phyloP scores from a whole-genome alignment of 2,888 invertebrate genomes.

The Parnassius glacialis region DNA sequence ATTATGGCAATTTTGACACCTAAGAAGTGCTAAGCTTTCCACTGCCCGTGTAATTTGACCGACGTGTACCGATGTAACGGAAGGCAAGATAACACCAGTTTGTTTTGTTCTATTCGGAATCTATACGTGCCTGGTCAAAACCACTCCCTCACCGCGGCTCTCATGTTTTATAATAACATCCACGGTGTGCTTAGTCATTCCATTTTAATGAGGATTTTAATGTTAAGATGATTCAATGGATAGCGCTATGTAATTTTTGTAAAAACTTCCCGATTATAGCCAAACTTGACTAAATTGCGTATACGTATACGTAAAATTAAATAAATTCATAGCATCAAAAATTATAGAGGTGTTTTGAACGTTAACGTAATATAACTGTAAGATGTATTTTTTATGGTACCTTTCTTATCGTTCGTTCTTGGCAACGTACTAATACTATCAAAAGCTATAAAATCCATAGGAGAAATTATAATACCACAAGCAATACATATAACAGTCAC shows the following conservation, averaged over 20 bases:
- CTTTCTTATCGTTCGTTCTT: too few species aligned
- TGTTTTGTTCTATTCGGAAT: constrained; percentile 38
- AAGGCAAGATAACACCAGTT: constrained; percentile 46
- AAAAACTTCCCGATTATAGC: constrained; percentile 39
- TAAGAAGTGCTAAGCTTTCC: constrained; percentile 75
- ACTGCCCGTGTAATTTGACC: constrained; percentile 66
- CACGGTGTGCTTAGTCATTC: constrained; percentile 65
- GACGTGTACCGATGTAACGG: constrained; percentile 57
- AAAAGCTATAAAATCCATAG: too few species aligned
- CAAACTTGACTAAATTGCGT: constrained; percentile 4
- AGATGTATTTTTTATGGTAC: too few species aligned
- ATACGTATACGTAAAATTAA: too few species aligned
- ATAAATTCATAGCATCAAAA: too few species aligned
- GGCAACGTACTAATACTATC: too few species aligned
- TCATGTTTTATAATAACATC: constrained; percentile 71
- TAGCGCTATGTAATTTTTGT: constrained; percentile 66
- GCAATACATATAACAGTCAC: too few species aligned
- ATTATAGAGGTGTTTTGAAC: too few species aligned
- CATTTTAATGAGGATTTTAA: constrained; percentile 66
- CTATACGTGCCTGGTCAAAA: constrained; percentile 50
- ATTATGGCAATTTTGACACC: constrained; percentile 81
- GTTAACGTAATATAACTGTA: too few species aligned
- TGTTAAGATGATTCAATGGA: constrained; percentile 48
- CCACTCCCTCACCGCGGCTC: constrained; percentile 59
- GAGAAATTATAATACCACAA: too few species aligned